Percentiles rank a stretch among this genome's conserved stretches.
Evolutionary conservation across 2,888 invertebrate genomes (phyloP).

Genomic region (Ophioninae sp.): DNA sequence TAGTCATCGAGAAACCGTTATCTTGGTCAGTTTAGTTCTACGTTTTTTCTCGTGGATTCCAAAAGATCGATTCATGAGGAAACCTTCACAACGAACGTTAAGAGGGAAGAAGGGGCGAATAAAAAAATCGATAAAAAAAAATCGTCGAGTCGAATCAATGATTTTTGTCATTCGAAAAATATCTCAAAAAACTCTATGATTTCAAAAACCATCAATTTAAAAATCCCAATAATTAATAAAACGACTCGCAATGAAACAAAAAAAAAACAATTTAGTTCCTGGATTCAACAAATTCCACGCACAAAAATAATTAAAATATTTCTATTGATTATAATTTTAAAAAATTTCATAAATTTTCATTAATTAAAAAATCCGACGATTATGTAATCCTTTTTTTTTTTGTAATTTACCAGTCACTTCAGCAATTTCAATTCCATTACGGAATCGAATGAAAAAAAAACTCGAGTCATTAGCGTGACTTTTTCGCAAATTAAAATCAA

Average conservation of each 20-base stretch:
- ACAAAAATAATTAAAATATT: no score
- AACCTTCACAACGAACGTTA: constrained; percentile 36
- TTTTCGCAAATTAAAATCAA: constrained; percentile 18
- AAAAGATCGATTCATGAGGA: constrained; percentile 31
- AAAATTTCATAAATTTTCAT: no score
- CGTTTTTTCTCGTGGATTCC: constrained; percentile 36
- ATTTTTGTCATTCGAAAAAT: constrained; percentile 14
- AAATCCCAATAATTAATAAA: no score
- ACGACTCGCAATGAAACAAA: no score
- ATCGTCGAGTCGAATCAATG: constrained; percentile 40
- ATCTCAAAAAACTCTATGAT: neutral
- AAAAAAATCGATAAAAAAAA: no score
- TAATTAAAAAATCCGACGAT: no score
- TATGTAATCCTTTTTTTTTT: neutral
- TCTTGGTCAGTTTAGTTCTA: constrained; percentile 3
- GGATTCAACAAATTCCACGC: no score
- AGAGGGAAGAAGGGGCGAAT: constrained; percentile 14
- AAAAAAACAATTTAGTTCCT: no score
- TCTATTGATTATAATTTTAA: no score
- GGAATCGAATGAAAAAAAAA: neutral
- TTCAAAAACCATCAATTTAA: no score
- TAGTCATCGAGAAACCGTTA: constrained; percentile 29
- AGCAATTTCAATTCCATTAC: constrained; percentile 22
- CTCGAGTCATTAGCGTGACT: neutral
- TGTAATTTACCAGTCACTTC: constrained; percentile 33